phyloP scores from a whole-genome alignment of 2,113 vertebrate species.

The Phainopepla nitens region DNA sequence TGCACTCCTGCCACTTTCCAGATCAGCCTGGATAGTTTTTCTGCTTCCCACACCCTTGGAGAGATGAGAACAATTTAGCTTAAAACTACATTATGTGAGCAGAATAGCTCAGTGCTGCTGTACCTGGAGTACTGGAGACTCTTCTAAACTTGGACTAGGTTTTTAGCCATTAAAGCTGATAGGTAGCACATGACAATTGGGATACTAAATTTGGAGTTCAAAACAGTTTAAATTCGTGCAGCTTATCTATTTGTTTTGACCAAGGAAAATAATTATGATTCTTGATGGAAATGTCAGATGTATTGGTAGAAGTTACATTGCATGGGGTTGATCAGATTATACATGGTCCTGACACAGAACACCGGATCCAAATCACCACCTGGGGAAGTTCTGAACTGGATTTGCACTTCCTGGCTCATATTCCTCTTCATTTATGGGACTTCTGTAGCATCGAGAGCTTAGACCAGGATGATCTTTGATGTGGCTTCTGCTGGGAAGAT shows the following conservation, averaged over 20 bases:
- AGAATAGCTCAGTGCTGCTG: neutral
- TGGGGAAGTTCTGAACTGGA: constrained; percentile 51
- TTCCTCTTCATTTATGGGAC: constrained; percentile 50
- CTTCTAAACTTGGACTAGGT: neutral
- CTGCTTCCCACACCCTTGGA: neutral
- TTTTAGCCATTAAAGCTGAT: neutral
- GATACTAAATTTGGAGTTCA: neutral
- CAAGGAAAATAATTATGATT: neutral
- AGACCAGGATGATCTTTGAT: constrained; percentile 27
- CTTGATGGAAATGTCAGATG: neutral
- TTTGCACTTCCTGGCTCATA: constrained; percentile 55
- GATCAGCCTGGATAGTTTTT: neutral
- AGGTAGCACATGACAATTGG: neutral
- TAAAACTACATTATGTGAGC: neutral
- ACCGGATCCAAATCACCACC: constrained; percentile 21
- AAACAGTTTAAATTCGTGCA: neutral
- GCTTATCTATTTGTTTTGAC: neutral
- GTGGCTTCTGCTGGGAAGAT: constrained; percentile 24
- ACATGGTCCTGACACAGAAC: constrained; percentile 33
- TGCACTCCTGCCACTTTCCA: neutral
- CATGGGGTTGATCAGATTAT: constrained; percentile 33
- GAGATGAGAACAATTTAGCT: neutral
- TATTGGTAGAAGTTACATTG: neutral
- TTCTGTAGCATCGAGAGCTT: constrained; percentile 22
- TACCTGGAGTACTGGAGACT: neutral